These are phyloP conservation scores for Mungos mungo DNA, from an alignment of 2,113 vertebrate species.

Conservation along the genomic window DNA sequence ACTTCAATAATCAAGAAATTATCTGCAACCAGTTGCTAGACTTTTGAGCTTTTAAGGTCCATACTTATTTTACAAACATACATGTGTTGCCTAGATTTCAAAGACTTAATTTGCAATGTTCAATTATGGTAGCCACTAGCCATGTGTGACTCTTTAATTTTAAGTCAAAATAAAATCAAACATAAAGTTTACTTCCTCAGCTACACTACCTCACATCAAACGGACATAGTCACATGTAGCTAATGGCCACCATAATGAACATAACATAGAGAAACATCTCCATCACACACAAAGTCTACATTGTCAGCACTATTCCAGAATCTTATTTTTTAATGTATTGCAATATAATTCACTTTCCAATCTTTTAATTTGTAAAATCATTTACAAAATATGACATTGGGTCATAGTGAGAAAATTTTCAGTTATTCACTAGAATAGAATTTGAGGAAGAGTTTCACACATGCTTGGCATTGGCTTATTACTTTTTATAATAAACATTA, in stretches of 20 bases:
- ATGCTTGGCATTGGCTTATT: background rate
- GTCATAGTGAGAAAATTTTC: background rate
- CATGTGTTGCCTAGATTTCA: background rate
- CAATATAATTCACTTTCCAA: background rate
- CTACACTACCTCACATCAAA: background rate
- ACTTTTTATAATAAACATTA: background rate
- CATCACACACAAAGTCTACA: background rate
- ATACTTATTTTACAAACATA: background rate
- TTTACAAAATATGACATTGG: background rate
- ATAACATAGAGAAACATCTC: background rate
- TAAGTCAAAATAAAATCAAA: slow-evolving; percentile 22
- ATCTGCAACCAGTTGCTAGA: background rate
- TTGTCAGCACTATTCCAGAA: background rate
- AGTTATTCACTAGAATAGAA: background rate
- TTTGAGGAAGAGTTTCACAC: background rate
- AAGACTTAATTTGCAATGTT: background rate
- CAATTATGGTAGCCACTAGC: background rate
- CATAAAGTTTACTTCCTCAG: background rate
- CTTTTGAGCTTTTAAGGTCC: slow-evolving; percentile 7
- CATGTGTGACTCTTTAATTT: slow-evolving; percentile 13
- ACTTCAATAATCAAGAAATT: background rate
- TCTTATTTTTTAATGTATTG: slow-evolving; percentile 5
- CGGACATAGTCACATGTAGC: background rate
- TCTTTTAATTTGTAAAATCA: slow-evolving; percentile 24
- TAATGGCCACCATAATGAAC: no score